These are phyloP conservation scores for Calyptomena viridis DNA, from an alignment of 2,113 vertebrate genomes.

Conservation along the genomic window DNA sequence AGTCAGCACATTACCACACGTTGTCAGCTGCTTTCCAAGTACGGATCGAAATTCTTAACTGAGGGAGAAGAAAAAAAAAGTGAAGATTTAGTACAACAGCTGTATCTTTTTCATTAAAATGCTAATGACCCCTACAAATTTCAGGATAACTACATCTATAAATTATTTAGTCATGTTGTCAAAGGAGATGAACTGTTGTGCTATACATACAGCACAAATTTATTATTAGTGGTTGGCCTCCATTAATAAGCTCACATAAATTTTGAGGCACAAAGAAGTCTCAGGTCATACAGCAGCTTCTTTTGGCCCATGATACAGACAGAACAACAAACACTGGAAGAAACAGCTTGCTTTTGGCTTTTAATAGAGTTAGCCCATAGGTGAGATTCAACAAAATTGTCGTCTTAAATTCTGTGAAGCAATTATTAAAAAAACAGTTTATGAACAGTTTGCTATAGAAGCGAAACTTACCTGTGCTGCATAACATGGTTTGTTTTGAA, in stretches of 20 bases:
- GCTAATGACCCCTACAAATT: slow-evolving; percentile 71
- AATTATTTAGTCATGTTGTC: slow-evolving; percentile 65
- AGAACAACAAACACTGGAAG: neutral
- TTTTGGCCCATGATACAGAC: neutral
- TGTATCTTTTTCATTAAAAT: slow-evolving; percentile 74
- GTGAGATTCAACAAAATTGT: neutral
- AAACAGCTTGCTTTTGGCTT: neutral
- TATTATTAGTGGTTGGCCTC: slow-evolving; percentile 10
- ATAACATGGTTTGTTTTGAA: accelerated
- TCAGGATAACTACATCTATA: slow-evolving; percentile 64
- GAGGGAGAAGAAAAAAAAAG: slow-evolving; percentile 20
- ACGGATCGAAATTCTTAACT: slow-evolving; percentile 40
- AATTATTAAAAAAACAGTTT: neutral
- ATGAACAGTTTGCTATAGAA: neutral
- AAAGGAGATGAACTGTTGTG: slow-evolving; percentile 43
- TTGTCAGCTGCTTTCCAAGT: slow-evolving; percentile 32
- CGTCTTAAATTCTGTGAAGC: neutral
- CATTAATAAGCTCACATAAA: slow-evolving; percentile 49
- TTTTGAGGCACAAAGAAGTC: neutral
- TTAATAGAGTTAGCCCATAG: neutral
- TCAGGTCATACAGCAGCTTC: neutral
- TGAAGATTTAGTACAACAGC: slow-evolving; percentile 69
- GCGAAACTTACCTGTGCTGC: neutral
- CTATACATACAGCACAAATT: slow-evolving; percentile 5
- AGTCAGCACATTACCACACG: slow-evolving; percentile 71